Evolutionary conservation across 1,140 invertebrate species (phyloP).

Genomic region (Drosophila parvula): DNA sequence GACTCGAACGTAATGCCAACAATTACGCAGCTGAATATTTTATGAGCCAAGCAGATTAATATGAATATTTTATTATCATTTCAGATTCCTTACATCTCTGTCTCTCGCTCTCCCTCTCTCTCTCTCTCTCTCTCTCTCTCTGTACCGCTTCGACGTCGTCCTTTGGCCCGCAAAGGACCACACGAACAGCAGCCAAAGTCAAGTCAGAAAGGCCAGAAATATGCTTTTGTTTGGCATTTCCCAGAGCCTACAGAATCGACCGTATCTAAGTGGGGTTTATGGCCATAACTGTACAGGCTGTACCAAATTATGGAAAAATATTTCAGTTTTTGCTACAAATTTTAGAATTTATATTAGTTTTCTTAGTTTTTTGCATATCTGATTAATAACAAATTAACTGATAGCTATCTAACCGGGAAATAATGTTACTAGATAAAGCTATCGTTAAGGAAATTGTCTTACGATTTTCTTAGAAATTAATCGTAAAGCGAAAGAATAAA

Average conservation of each 20-base stretch:
- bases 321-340: not conserved
- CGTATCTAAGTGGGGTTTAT: constrained; percentile 10
- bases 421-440: too few species aligned
- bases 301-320: too few species aligned
- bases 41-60: constrained; percentile 81
- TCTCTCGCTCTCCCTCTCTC: constrained; percentile 15
- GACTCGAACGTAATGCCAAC: constrained; percentile 73
- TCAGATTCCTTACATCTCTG: constrained; percentile 72
- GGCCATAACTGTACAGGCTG: not conserved
- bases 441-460: too few species aligned
- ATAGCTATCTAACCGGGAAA: too few species aligned
- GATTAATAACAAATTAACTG: too few species aligned
- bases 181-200: constrained; percentile 41
- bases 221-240: constrained; percentile 79
- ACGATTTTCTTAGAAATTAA: too few species aligned
- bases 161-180: constrained; percentile 4
- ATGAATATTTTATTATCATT: constrained; percentile 84
- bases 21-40: constrained; percentile 83
- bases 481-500: too few species aligned
- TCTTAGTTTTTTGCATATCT: too few species aligned
- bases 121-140: constrained; percentile 14
- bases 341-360: not conserved
- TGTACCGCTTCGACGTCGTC: not conserved
- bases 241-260: constrained; percentile 17
- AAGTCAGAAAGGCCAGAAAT: constrained; percentile 71